Conservation (phyloP, 2,797 vertebrate genomes). For the Chrysocyon brachyurus region DNA sequence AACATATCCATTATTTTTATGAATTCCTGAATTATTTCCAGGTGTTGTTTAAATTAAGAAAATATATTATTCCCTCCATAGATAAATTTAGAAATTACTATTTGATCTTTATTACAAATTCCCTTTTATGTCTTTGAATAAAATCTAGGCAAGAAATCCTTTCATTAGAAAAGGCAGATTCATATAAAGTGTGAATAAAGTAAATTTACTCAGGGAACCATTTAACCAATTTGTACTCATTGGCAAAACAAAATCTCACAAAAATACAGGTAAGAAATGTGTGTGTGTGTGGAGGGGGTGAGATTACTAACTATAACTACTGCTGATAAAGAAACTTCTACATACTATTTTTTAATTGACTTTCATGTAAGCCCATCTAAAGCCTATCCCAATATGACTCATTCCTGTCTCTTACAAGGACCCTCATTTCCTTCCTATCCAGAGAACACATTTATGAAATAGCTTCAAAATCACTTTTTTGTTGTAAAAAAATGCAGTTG, state of each 20-base stretch:
- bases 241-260: background rate
- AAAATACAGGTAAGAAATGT: background rate
- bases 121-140: background rate
- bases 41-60: background rate
- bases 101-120: background rate
- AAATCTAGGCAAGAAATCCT: background rate
- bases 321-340: background rate
- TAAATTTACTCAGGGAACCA: background rate
- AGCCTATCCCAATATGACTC: background rate
- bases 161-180: background rate
- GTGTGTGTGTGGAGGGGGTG: too few relatives aligned
- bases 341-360: background rate
- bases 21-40: background rate
- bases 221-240: background rate
- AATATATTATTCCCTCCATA: background rate
- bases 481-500: background rate
- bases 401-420: background rate
- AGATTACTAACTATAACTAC: background rate
- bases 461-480: background rate
- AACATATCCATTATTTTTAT: background rate
- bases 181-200: background rate
- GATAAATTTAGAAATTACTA: background rate
- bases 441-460: background rate
- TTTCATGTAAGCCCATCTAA: background rate
- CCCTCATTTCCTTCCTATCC: background rate